Conservation (phyloP, 35 echinoderm and acorn worm species). For the Patiria miniata region DNA sequence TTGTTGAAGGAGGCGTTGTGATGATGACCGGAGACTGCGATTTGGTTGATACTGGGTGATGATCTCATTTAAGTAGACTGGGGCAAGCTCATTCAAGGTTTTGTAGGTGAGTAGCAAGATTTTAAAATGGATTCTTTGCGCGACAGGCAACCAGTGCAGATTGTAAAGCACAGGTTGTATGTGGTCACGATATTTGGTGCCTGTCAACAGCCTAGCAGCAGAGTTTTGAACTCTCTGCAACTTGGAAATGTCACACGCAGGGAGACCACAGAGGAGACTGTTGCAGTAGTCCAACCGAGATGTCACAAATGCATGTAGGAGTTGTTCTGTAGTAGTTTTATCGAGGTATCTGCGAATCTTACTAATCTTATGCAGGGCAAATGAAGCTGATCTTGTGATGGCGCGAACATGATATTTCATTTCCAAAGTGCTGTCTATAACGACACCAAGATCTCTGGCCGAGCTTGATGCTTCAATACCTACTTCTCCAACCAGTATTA, state of each 20-base stretch:
- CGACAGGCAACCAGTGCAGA: conserved; percentile 53
- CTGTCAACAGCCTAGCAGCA: conserved; percentile 37
- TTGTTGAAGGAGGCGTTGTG: background rate
- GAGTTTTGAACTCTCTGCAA: conserved; percentile 47
- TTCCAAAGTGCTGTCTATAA: background rate
- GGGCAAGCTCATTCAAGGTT: conserved; percentile 37
- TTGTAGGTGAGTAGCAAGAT: conserved; percentile 46
- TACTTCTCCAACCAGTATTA: too few species aligned
- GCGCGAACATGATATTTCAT: conserved; percentile 4
- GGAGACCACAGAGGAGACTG: conserved; percentile 14
- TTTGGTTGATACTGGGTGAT: background rate
- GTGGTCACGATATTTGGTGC: background rate
- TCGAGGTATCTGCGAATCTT: conserved; percentile 17
- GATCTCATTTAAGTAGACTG: background rate
- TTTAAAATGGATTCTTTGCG: conserved; percentile 28
- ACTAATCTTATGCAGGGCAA: conserved; percentile 28
- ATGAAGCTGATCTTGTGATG: background rate
- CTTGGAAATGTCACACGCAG: background rate
- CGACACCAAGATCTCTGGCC: conserved; percentile 32
- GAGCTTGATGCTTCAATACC: too few species aligned
- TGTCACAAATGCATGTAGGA: background rate
- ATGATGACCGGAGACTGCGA: background rate
- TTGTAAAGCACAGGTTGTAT: conserved; percentile 51
- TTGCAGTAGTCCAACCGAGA: conserved; percentile 27
- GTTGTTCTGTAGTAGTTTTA: conserved; percentile 12